These are phyloP conservation scores for Zeugodacus cucurbitae DNA, from an alignment of 1,140 invertebrate species.

Conservation along the genomic window DNA sequence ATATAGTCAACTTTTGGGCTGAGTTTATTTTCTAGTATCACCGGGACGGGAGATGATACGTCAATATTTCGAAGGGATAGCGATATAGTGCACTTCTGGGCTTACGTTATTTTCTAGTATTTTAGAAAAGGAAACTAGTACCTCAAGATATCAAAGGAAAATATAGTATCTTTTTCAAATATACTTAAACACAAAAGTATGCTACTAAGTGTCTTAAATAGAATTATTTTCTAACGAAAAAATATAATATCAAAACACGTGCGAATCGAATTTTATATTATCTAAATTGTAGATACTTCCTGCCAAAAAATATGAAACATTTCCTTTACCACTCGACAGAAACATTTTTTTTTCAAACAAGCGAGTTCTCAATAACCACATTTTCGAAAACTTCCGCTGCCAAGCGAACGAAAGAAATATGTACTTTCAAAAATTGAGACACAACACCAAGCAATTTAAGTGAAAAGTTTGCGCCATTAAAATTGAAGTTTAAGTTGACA, in stretches of 20 bases:
- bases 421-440: neutral
- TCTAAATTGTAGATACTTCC: neutral
- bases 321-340: neutral
- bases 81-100: too few relatives aligned
- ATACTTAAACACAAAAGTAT: too few relatives aligned
- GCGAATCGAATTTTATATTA: neutral
- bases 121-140: too few relatives aligned
- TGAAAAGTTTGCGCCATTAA: conserved; percentile 33
- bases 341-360: neutral
- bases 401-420: neutral
- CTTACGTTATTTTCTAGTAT: too few relatives aligned
- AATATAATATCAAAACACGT: neutral
- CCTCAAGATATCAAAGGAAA: too few relatives aligned
- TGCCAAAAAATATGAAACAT: neutral
- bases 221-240: neutral
- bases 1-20: neutral
- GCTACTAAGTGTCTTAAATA: too few relatives aligned
- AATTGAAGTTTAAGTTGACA: conserved; percentile 24
- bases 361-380: neutral
- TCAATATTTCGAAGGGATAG: too few relatives aligned
- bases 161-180: too few relatives aligned
- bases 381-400: neutral
- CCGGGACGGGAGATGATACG: too few relatives aligned
- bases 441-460: conserved; percentile 8
- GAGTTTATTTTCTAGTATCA: neutral